A percentile compares a stretch with the other conserved stretches of the same genome.
Conservation (phyloP, 2,888 invertebrate species). For the Allolobophora icterica region DNA sequence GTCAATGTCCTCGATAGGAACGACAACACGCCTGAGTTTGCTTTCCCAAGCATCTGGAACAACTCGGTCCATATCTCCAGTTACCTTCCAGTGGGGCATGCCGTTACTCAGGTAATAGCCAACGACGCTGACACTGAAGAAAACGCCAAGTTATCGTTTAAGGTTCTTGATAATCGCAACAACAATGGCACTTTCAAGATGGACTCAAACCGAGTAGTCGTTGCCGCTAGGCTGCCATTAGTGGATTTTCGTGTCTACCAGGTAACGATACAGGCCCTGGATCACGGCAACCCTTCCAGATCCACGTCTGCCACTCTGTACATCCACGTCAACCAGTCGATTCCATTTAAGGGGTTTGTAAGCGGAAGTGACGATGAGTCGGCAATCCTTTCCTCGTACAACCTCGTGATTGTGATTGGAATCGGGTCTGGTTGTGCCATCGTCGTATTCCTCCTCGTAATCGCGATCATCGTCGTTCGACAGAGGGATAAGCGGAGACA, state of each 20-base stretch:
- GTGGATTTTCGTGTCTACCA: slow-evolving; percentile 27
- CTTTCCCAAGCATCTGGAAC: slow-evolving; percentile 42
- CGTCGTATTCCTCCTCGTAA: slow-evolving; percentile 40
- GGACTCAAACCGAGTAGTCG: slow-evolving; percentile 33
- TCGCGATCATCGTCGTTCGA: slow-evolving; percentile 44
- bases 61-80: slow-evolving; percentile 43
- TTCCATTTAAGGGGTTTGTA: slow-evolving; percentile 35
- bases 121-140: slow-evolving; percentile 42
- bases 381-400: slow-evolving; percentile 30
- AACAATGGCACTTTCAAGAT: neutral
- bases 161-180: slow-evolving; percentile 21
- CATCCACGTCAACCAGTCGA: slow-evolving; percentile 44
- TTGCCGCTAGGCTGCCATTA: neutral
- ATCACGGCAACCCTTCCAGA: slow-evolving; percentile 32
- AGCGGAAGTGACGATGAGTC: slow-evolving; percentile 9
- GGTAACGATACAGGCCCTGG: slow-evolving; percentile 29
- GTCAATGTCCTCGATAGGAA: slow-evolving; percentile 44
- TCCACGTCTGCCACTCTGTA: slow-evolving; percentile 30
- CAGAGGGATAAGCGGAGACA: slow-evolving; percentile 42
- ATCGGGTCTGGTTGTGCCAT: slow-evolving; percentile 44
- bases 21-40: slow-evolving; percentile 44
- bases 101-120: slow-evolving; percentile 41
- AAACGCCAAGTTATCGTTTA: slow-evolving; percentile 42
- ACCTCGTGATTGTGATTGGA: slow-evolving; percentile 44
- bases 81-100: slow-evolving; percentile 37